phyloP scores from a whole-genome alignment of 2,888 invertebrate species.

The Scaptomyza cyrtandrae region DNA sequence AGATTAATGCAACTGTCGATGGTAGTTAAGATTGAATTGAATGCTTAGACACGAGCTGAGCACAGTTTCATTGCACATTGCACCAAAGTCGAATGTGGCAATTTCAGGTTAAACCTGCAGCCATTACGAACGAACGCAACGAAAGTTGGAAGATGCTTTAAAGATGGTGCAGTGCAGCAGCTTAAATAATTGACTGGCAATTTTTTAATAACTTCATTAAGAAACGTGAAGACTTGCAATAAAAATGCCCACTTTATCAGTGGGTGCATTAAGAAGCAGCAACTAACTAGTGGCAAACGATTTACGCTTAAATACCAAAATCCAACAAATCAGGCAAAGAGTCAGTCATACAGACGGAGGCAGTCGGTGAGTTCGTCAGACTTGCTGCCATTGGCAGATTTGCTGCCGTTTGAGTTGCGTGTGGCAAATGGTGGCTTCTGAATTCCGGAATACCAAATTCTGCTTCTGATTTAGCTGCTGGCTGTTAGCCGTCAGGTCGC shows the following conservation, averaged over 20 bases:
- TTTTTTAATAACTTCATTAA: constrained; percentile 81
- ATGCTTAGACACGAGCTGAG: constrained; percentile 77
- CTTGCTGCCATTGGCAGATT: constrained; percentile 27
- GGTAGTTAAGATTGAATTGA: constrained; percentile 75
- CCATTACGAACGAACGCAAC: constrained; percentile 36
- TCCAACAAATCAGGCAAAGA: neutral
- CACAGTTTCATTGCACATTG: constrained; percentile 64
- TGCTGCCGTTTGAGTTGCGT: constrained; percentile 57
- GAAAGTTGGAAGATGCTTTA: constrained; percentile 20
- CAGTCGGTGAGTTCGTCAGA: neutral
- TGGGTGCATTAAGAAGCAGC: constrained; percentile 46
- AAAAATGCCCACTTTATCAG: constrained; percentile 53
- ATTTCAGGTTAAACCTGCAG: constrained; percentile 44
- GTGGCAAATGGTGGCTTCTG: constrained; percentile 73
- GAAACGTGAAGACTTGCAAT: constrained; percentile 52
- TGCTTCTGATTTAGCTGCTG: constrained; percentile 39
- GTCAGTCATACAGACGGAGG: neutral
- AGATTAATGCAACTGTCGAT: constrained; percentile 78
- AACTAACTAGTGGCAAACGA: constrained; percentile 8
- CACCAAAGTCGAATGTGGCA: constrained; percentile 47
- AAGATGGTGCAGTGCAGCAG: constrained; percentile 30
- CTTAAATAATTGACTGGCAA: constrained; percentile 71
- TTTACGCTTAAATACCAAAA: constrained; percentile 22
- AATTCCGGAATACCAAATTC: constrained; percentile 43
- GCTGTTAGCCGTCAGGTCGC: constrained; percentile 66